Evolutionary conservation across 2,797 vertebrate genomes (phyloP), one percentile per base, ranked within the genome.

Genomic region (Benthosema pterotum): DNA sequence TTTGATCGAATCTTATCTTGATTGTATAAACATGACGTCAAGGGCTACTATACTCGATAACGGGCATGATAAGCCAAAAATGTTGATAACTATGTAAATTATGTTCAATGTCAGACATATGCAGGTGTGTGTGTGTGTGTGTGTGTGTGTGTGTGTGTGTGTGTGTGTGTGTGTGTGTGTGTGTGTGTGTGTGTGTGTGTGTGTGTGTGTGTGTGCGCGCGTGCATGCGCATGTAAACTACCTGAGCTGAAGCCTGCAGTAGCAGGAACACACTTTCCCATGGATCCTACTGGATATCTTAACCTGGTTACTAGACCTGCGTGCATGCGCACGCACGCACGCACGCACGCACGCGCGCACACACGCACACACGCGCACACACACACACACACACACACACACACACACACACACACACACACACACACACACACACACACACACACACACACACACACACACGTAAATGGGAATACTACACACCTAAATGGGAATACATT

Each of bases 221-320:
- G 15, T 53, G 43, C 48, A 52, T 52, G 46, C 38, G 19, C 18
- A 51, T 32, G 54, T 52, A 42, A 50, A 32, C 55, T 50, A 96
- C 96, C 94, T n/a, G 93, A 93, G 88, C 89, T 95, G 82, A 95
- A 80, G 17, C 91, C 89, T 14, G 92, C 65, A 0, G 93, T 94
- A 65, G 92, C 89, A 7, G 93, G 90, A 3, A 90, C 83, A 58
- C 89, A 91, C n/a, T 76, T 79, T 28, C 87, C 92, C 84, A 84
- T 91, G 6, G 87, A 84, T 11, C 93, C 90, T 0, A 96, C 75
- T 0, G 95, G 89, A 42, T 95, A 92, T 4, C 94, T 90, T 28
- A 97, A 78, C 70, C 95, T 88, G 14, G 92, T 89, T 67, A 94
- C 82, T 4, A 97, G 90, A 54, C 94, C 95, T 95, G 7, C 15